Evolutionary conservation across 2,113 vertebrate genomes (phyloP).

Genomic region (Oxyruncus cristatus): DNA sequence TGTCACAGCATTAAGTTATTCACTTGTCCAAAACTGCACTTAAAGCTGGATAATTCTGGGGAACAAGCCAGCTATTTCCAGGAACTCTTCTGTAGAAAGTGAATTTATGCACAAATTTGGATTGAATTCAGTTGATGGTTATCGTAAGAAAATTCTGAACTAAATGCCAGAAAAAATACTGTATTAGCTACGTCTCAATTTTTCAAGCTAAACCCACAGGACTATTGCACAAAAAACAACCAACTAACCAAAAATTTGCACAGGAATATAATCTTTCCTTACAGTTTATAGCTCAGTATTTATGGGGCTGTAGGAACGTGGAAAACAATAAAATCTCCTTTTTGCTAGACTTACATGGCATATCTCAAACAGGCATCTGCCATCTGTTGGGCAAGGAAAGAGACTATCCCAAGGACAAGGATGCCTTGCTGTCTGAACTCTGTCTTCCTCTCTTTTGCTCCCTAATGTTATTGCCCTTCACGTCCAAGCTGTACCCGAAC

Average conservation of each 20-base stretch:
- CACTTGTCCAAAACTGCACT: not conserved
- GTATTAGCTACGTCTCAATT: not conserved
- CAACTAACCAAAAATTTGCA: no score
- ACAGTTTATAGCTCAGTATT: not conserved
- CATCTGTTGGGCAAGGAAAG: not conserved
- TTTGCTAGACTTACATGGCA: not conserved
- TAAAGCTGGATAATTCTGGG: not conserved
- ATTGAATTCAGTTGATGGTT: not conserved
- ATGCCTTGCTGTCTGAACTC: not conserved
- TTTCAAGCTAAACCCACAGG: not conserved
- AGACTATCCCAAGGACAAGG: not conserved
- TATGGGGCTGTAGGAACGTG: not conserved
- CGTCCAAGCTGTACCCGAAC: not conserved
- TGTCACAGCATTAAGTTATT: not conserved
- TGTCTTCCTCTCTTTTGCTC: not conserved
- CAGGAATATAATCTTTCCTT: not conserved
- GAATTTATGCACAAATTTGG: not conserved
- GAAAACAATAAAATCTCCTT: not conserved
- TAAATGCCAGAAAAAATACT: not conserved
- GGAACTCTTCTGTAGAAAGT: not conserved
- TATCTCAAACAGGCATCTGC: not conserved
- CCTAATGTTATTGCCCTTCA: not conserved
- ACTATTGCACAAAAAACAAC: not conserved
- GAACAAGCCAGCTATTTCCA: not conserved
- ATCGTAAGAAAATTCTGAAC: not conserved